phyloP scores from a whole-genome alignment of 2,113 vertebrate species.

The Emydocephalus ijimae region DNA sequence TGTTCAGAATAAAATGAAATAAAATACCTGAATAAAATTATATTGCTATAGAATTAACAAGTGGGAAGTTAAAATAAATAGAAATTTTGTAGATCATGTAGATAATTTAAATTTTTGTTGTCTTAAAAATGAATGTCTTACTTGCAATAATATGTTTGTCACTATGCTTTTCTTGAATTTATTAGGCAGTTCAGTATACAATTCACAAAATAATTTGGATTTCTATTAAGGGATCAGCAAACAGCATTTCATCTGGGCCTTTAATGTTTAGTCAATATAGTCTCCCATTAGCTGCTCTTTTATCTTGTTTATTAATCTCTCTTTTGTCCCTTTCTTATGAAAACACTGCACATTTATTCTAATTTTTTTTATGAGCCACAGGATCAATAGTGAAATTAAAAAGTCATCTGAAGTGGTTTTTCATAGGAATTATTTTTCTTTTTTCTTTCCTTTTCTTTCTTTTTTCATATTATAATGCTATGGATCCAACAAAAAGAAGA shows the following conservation, averaged over 20 bases:
- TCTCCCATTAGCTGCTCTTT: constrained; percentile 19
- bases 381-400: background rate
- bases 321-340: background rate
- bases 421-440: background rate
- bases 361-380: background rate
- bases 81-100: background rate
- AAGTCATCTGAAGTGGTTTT: constrained; percentile 18
- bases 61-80: background rate
- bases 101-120: background rate
- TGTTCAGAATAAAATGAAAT: background rate
- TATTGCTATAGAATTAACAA: background rate
- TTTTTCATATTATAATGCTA: constrained; percentile 10
- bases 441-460: constrained; percentile 5
- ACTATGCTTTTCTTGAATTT: constrained; percentile 5
- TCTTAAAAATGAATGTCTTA: constrained; percentile 19
- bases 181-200: background rate
- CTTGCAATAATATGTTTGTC: background rate
- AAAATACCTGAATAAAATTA: background rate
- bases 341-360: background rate
- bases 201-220: background rate
- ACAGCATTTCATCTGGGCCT: background rate
- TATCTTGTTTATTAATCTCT: constrained; percentile 37
- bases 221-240: constrained; percentile 16
- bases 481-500: background rate
- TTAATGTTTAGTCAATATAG: constrained; percentile 27